Evolutionary conservation across 2,797 vertebrate genomes (phyloP).

Genomic region (Morus bassanus): DNA sequence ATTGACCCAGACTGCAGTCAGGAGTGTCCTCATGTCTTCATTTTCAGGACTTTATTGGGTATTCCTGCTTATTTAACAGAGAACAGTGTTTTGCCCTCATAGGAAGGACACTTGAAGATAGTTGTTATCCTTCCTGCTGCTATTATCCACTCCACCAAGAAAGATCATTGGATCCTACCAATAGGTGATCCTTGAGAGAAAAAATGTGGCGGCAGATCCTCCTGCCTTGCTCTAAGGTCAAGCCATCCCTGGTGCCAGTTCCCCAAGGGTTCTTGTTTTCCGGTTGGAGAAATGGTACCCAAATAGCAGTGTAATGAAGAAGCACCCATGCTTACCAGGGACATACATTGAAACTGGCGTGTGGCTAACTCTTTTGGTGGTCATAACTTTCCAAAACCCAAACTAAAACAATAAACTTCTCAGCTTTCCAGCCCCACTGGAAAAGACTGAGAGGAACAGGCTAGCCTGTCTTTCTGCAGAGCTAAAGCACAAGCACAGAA

Average conservation of each 20-base stretch:
- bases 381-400: not conserved
- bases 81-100: not conserved
- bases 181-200: not conserved
- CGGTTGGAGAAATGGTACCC: fast-evolving
- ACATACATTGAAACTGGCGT: not conserved
- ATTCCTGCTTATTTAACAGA: not conserved
- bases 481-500: not conserved
- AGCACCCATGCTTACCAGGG: not conserved
- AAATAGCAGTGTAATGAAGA: not conserved
- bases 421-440: not conserved
- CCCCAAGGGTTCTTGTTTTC: not conserved
- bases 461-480: not conserved
- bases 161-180: not conserved
- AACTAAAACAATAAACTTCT: not conserved
- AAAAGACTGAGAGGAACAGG: not conserved
- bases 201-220: not conserved
- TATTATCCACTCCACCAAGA: not conserved
- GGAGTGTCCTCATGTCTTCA: not conserved
- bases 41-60: not conserved
- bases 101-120: not conserved
- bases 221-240: not conserved
- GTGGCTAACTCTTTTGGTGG: not conserved
- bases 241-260: not conserved
- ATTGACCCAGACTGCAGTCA: not conserved
- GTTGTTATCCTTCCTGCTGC: not conserved